A percentile compares a stretch with the other conserved stretches of the same genome.
Conservation (phyloP, 1,140 invertebrate species). For the Pseudomyrmex pallidus region DNA sequence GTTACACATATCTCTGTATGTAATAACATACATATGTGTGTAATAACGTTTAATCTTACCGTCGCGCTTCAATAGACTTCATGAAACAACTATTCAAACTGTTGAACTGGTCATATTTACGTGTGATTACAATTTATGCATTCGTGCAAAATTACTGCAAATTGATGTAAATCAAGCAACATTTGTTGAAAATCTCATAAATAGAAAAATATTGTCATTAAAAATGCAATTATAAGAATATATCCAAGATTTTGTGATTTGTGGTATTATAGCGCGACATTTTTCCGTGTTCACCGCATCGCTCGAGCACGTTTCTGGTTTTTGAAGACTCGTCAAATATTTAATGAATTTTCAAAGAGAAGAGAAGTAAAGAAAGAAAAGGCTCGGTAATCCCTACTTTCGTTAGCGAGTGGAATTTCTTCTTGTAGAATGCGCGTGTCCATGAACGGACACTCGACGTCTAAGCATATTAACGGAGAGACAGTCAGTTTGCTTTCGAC, state of each 20-base stretch:
- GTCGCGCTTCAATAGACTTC: constrained; percentile 25
- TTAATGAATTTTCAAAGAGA: constrained; percentile 47
- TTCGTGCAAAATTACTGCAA: no score
- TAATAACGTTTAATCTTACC: constrained; percentile 30
- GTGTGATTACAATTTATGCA: no score
- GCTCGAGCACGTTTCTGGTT: background rate
- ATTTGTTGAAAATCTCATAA: background rate
- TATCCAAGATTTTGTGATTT: background rate
- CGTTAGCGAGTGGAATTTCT: constrained; percentile 37
- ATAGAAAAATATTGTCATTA: constrained; percentile 21
- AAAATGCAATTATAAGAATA: background rate
- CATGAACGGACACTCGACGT: constrained; percentile 48
- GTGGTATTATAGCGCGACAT: background rate
- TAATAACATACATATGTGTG: constrained; percentile 10
- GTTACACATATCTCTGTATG: constrained; percentile 22
- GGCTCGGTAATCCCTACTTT: constrained; percentile 55
- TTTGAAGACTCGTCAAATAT: constrained; percentile 47
- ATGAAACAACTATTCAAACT: background rate
- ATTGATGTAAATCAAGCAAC: background rate
- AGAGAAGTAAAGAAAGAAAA: constrained; percentile 6
- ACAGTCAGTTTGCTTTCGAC: constrained; percentile 46
- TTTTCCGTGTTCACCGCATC: background rate
- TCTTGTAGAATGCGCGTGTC: constrained; percentile 41
- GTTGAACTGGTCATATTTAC: no score
- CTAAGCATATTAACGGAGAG: constrained; percentile 41